These are phyloP conservation scores for Helogale parvula DNA, from an alignment of 2,113 vertebrate species.

Conservation along the genomic window DNA sequence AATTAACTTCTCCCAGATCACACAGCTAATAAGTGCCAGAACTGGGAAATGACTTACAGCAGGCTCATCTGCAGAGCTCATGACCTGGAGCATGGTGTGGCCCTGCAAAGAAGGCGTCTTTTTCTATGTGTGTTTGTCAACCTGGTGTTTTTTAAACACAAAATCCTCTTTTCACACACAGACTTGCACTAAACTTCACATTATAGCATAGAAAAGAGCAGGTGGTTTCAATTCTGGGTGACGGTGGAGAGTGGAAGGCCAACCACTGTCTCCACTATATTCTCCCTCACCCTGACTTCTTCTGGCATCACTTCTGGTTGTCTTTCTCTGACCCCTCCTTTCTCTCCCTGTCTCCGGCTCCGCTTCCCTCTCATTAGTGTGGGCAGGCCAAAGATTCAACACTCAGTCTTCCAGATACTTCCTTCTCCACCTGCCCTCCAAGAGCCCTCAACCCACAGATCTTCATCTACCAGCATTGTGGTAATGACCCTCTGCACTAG, in stretches of 20 bases:
- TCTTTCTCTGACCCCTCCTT: no score
- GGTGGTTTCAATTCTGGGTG: neutral
- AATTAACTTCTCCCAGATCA: neutral
- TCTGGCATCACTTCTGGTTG: neutral
- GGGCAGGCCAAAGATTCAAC: neutral
- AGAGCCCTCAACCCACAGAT: neutral
- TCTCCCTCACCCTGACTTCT: neutral
- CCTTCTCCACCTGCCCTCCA: neutral
- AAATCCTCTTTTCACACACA: neutral
- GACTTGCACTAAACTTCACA: neutral
- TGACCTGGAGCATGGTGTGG: no score
- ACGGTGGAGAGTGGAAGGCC: neutral
- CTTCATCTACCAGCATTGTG: neutral
- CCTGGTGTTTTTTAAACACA: neutral
- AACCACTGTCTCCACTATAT: neutral
- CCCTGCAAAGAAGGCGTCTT: neutral
- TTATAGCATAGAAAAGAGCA: neutral
- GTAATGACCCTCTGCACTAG: neutral
- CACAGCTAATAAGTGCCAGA: neutral
- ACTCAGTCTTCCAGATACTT: neutral
- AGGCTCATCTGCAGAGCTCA: neutral
- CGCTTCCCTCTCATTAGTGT: neutral
- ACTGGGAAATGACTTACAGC: neutral
- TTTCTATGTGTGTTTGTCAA: neutral
- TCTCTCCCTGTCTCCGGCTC: neutral